A percentile compares a stretch with the other conserved stretches of the same genome.
These are phyloP conservation scores for Lysiphlebus fabarum DNA, from an alignment of 1,140 invertebrate species.

Conservation along the genomic window DNA sequence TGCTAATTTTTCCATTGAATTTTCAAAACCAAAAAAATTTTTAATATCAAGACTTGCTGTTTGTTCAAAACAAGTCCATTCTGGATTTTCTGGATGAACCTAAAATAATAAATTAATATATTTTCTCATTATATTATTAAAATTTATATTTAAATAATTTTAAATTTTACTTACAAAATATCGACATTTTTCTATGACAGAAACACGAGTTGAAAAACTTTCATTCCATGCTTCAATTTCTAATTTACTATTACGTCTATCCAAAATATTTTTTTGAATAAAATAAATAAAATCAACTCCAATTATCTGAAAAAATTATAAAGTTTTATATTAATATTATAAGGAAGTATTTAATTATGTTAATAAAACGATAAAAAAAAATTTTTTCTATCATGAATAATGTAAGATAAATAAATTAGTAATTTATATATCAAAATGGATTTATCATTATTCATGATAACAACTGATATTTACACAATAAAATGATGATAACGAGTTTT, in stretches of 20 bases:
- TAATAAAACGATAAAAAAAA: too few relatives aligned
- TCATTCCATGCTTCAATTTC: constrained; percentile 94
- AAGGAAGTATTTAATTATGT: too few relatives aligned
- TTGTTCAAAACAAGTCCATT: constrained; percentile 98
- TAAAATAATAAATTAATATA: constrained; percentile 29
- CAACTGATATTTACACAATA: too few relatives aligned
- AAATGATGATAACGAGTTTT: too few relatives aligned
- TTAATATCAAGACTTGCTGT: constrained; percentile 90
- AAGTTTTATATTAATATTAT: too few relatives aligned
- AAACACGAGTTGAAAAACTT: constrained; percentile 81
- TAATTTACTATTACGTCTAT: constrained; percentile 74
- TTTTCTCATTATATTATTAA: neutral
- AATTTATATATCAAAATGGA: too few relatives aligned
- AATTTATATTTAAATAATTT: constrained; percentile 4
- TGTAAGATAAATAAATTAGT: too few relatives aligned
- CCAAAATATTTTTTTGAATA: constrained; percentile 87
- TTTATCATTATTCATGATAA: too few relatives aligned
- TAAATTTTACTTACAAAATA: constrained; percentile 75
- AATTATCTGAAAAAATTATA: constrained; percentile 71
- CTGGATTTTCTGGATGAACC: constrained; percentile 90
- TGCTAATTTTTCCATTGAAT: constrained; percentile 91
- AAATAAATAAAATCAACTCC: constrained; percentile 92
- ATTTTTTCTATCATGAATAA: too few relatives aligned
- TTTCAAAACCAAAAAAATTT: constrained; percentile 95
- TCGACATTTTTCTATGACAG: constrained; percentile 86